phyloP scores from a whole-genome alignment of 2,888 invertebrate species.

The Platycheirus rosarum region DNA sequence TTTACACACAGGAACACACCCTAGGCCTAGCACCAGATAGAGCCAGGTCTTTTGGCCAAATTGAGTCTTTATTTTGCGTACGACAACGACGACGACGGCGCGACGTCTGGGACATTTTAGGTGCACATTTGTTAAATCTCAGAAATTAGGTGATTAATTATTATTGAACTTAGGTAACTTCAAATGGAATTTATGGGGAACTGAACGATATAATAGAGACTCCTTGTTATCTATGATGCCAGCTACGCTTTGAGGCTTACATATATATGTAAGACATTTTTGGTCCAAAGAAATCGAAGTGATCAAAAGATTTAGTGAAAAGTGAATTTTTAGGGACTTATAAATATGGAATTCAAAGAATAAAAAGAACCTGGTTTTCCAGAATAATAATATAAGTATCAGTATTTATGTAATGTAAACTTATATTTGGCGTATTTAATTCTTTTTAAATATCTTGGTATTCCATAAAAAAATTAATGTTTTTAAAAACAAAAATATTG shows the following conservation, averaged over 20 bases:
- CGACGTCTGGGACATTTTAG: slow-evolving; percentile 25
- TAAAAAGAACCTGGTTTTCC: too few species aligned
- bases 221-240: too few species aligned
- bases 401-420: too few species aligned
- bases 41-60: neutral
- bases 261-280: too few species aligned
- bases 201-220: slow-evolving; percentile 12
- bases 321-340: too few species aligned
- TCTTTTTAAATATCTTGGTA: neutral
- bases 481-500: slow-evolving; percentile 11
- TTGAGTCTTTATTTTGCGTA: neutral
- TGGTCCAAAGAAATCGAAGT: too few species aligned
- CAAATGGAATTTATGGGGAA: slow-evolving; percentile 30
- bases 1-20: slow-evolving; percentile 16
- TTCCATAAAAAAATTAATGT: neutral
- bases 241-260: too few species aligned
- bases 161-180: slow-evolving; percentile 46
- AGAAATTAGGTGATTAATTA: slow-evolving; percentile 60
- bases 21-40: neutral
- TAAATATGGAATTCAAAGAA: too few species aligned
- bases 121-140: slow-evolving; percentile 50
- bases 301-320: too few species aligned
- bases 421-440: neutral
- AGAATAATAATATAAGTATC: too few species aligned
- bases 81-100: too few species aligned